These are phyloP conservation scores for Caenorhabditis sp. DNA, from an alignment of 2,888 invertebrate genomes.

Conservation along the genomic window DNA sequence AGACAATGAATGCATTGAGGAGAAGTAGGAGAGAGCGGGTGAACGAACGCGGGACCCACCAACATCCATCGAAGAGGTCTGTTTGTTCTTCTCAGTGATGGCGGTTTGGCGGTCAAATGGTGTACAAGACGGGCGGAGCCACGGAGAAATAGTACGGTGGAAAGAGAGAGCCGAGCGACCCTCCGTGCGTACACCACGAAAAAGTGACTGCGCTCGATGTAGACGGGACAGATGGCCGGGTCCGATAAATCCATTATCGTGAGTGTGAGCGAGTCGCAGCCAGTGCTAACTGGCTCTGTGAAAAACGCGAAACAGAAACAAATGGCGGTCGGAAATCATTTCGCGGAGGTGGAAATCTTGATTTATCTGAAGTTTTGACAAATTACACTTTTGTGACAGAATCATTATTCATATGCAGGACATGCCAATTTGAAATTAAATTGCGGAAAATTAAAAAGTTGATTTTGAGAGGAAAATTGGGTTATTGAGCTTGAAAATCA, in stretches of 20 bases:
- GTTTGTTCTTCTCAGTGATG: constrained; percentile 10
- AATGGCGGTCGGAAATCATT: background rate
- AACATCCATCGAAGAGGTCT: too few species aligned
- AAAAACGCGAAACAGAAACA: constrained; percentile 3
- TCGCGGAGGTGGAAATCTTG: too few species aligned
- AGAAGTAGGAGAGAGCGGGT: too few species aligned
- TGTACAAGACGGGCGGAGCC: constrained; percentile 1
- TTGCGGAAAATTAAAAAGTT: too few species aligned
- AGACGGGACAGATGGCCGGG: constrained; percentile 13
- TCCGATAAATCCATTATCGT: constrained; percentile 20
- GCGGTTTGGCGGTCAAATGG: constrained; percentile 26
- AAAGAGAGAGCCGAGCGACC: background rate
- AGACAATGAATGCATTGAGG: too few species aligned
- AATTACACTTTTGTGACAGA: too few species aligned
- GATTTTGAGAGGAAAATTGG: too few species aligned
- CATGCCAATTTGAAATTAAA: too few species aligned
- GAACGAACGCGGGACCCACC: background rate
- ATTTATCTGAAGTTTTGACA: too few species aligned
- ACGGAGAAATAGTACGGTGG: constrained; percentile 5
- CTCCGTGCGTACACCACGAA: background rate
- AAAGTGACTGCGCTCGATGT: constrained; percentile 10
- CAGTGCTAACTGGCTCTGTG: too few species aligned
- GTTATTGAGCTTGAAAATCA: too few species aligned
- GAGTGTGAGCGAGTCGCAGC: background rate
- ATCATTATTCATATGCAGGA: too few species aligned